Conservation (phyloP, 2,888 invertebrate genomes). For the Saturnia pavonia region DNA sequence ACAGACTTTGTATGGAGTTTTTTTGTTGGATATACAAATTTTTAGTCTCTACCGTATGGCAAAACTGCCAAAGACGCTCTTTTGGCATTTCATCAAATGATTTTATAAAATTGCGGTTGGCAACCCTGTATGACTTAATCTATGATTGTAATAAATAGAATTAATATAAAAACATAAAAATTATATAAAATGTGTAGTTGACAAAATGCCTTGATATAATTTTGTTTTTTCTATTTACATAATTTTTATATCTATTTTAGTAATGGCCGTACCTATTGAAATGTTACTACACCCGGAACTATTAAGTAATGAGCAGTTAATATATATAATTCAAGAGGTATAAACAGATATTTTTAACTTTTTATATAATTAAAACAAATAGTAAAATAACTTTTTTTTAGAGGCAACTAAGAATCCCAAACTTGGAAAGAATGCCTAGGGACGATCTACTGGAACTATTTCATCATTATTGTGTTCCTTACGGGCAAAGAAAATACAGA, state of each 20-base stretch:
- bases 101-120: no score
- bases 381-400: conserved; percentile 30
- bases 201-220: neutral
- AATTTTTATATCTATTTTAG: conserved; percentile 26
- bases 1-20: no score
- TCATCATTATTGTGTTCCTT: conserved; percentile 72
- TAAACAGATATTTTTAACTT: neutral
- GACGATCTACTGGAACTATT: conserved; percentile 68
- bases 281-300: conserved; percentile 75
- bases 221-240: conserved; percentile 25
- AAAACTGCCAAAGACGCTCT: no score
- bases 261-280: conserved; percentile 65
- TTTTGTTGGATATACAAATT: no score
- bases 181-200: neutral
- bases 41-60: no score
- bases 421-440: conserved; percentile 56
- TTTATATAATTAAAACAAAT: conserved; percentile 10
- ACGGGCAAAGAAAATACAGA: conserved; percentile 69
- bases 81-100: no score
- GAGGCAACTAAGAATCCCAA: conserved; percentile 62
- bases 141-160: no score
- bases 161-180: no score
- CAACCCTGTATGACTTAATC: no score
- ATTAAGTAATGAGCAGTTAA: conserved; percentile 65
- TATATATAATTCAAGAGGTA: conserved; percentile 69